These are phyloP conservation scores for Ctenopoma multispine DNA, from an alignment of 2,797 vertebrate species.

Conservation along the genomic window DNA sequence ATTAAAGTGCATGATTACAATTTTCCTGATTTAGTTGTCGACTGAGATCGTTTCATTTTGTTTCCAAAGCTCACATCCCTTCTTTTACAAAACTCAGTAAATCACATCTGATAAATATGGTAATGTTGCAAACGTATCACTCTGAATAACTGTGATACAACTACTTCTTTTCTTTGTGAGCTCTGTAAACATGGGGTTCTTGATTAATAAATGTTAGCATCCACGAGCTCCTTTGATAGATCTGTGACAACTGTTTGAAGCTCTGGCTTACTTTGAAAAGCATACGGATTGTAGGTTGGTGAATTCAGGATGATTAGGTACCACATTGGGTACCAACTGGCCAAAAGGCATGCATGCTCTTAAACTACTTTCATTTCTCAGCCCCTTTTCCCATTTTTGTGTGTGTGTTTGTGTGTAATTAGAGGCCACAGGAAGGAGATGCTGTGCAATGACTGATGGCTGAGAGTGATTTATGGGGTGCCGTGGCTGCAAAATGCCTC, in stretches of 20 bases:
- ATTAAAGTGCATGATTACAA: neutral
- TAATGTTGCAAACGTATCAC: neutral
- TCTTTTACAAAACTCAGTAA: no score
- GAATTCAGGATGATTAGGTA: conserved; percentile 39
- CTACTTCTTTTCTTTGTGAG: neutral
- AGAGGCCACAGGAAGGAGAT: conserved; percentile 41
- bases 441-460: conserved; percentile 65
- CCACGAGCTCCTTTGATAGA: neutral
- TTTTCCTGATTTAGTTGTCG: conserved; percentile 5
- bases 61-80: neutral
- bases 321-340: conserved; percentile 22
- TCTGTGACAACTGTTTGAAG: conserved; percentile 3
- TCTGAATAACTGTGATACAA: neutral
- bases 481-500: conserved; percentile 48
- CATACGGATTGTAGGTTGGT: conserved; percentile 15
- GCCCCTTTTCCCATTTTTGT: conserved; percentile 10
- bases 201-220: neutral
- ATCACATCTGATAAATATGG: no score
- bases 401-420: conserved; percentile 23
- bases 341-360: conserved; percentile 26
- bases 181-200: neutral
- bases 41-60: neutral
- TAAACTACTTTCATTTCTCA: conserved; percentile 34
- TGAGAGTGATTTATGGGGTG: conserved; percentile 74
- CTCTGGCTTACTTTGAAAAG: neutral